Conservation (phyloP, 2,888 invertebrate species). For the Cephus nigrinus region DNA sequence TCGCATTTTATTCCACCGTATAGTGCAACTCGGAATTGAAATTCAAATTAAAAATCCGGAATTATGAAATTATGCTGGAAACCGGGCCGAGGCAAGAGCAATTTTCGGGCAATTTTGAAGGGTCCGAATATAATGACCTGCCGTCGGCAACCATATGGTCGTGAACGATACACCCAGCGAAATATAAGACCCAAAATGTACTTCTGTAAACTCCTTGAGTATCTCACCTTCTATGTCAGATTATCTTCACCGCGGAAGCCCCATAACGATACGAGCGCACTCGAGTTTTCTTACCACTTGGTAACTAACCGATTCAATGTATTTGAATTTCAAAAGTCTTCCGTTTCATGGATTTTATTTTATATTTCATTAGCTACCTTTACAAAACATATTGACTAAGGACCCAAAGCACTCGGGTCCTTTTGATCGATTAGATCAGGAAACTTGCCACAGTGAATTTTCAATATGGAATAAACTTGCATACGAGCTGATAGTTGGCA, state of each 20-base stretch:
- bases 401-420: not conserved
- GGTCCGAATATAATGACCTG: constrained; percentile 58
- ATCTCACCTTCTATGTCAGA: not conserved
- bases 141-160: constrained; percentile 64
- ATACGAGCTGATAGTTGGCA: not conserved
- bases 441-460: not conserved
- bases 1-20: not conserved
- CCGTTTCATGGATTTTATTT: not conserved
- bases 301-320: not conserved
- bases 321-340: not conserved
- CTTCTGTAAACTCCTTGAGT: not conserved
- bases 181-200: not conserved
- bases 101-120: constrained; percentile 62
- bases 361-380: not conserved
- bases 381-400: not conserved
- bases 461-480: not conserved
- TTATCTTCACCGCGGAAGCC: not conserved
- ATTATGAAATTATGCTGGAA: constrained; percentile 58
- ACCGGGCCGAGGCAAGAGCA: constrained; percentile 40
- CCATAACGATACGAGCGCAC: not conserved
- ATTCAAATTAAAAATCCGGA: constrained; percentile 63
- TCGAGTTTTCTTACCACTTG: not conserved
- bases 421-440: not conserved
- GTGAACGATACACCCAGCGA: constrained; percentile 23
- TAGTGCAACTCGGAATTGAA: constrained; percentile 51